Evolutionary conservation across 1,140 invertebrate species (phyloP).

Genomic region (Panulirus ornatus): DNA sequence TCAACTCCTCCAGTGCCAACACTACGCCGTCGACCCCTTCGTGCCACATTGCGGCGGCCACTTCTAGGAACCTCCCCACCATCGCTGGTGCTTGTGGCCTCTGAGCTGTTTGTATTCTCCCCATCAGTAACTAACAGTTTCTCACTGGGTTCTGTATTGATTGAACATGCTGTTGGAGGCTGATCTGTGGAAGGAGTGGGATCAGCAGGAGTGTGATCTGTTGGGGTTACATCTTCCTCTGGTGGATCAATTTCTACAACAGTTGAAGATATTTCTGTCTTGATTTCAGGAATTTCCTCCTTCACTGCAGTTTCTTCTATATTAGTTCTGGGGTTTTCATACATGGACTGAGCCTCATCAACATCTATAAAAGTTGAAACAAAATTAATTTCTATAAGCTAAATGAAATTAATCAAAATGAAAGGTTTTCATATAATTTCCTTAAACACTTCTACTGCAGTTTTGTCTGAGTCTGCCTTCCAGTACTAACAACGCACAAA

Average conservation of each 20-base stretch:
- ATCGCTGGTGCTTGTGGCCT: slow-evolving; percentile 46
- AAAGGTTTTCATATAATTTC: too few relatives aligned
- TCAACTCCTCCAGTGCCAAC: background rate
- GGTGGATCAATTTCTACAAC: background rate
- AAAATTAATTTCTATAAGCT: too few relatives aligned
- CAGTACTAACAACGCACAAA: too few relatives aligned
- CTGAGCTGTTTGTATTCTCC: slow-evolving; percentile 58
- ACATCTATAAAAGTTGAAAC: background rate
- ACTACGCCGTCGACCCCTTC: slow-evolving; percentile 19
- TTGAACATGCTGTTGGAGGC: background rate
- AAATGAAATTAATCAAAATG: too few relatives aligned
- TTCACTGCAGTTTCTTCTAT: background rate
- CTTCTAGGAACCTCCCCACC: background rate
- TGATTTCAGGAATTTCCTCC: background rate
- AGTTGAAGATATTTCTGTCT: background rate
- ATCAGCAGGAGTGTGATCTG: slow-evolving; percentile 44
- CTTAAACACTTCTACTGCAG: too few relatives aligned
- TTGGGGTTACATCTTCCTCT: slow-evolving; percentile 47
- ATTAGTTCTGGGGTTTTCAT: background rate
- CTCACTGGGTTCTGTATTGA: background rate
- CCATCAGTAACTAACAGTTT: slow-evolving; percentile 8
- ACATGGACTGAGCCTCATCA: background rate
- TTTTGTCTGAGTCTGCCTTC: too few relatives aligned
- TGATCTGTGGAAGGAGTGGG: background rate
- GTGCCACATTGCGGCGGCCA: slow-evolving; percentile 43